Base-by-base conservation (phyloP, 2,113 vertebrate genomes). In the Chaenogobius annularis region DNA sequence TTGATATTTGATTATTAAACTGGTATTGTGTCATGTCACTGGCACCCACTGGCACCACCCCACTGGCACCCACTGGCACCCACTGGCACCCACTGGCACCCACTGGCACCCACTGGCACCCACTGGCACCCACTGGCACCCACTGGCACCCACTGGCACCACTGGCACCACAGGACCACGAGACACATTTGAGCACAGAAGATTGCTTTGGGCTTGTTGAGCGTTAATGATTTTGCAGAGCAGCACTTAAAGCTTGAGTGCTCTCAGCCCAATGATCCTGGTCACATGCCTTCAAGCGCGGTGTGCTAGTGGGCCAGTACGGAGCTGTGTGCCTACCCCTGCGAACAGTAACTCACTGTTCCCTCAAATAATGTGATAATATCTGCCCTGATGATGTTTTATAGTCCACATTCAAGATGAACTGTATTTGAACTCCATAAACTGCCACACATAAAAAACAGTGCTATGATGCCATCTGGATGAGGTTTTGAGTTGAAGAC, bases 201-300 rank as follows among this genome's bases (percentile, higher is more conserved):
- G 54, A 70, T 44, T 78, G 62, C 64, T 17, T 68, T 69, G 74
- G 73, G 79, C 66, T 55, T 73, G 79, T 72, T 80, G 70, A 13
- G 37, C 26, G 47, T 89, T 46, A 82, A 83, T 83, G 43, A 84
- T 88, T 87, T 58, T 83, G 66, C 52, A 70, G 55, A 68, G n/a
- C 50, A 31, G 65, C 76, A 74, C 72, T 80, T 67, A 73, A 54
- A 61, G 46, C 17, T 37, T 46, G 68, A 69, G 55, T 83, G 70
- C 66, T 79, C 15, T 11, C 20, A 63, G 22, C 40, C 68, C 22
- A 65, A 62, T 68, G 52, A 79, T 66, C 69, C 23, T 47, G 74
- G 63, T 81, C 74, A 81, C 73, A 82, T 78, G 79, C 46, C 37
- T 74, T 69, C 26, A 19, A 69, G 50, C 65, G 59, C 1, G 71